A percentile compares a stretch with the other conserved stretches of the same genome.
phyloP scores from a whole-genome alignment of 1,140 invertebrate genomes.

The Formica exsecta region DNA sequence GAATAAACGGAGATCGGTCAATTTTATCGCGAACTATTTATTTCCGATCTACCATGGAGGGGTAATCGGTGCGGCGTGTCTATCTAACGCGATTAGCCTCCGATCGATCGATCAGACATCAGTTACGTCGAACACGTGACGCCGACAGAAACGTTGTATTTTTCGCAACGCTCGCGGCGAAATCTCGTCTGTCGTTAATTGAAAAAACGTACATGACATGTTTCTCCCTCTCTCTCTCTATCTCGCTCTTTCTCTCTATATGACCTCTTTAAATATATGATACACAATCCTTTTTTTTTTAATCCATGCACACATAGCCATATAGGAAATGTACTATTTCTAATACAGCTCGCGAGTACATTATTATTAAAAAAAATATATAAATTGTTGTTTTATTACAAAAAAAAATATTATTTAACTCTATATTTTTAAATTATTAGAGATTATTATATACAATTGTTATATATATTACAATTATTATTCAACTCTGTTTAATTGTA shows the following conservation, averaged over 20 bases:
- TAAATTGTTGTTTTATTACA: neutral
- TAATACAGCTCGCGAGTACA: neutral
- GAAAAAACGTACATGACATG: conserved; percentile 44
- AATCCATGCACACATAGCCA: neutral
- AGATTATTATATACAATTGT: neutral
- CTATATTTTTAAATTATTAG: neutral
- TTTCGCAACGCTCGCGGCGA: conserved; percentile 31
- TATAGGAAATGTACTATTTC: neutral
- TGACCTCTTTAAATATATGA: neutral
- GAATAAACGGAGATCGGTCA: conserved; percentile 10
- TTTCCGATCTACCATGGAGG: conserved; percentile 46
- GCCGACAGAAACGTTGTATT: conserved; percentile 45
- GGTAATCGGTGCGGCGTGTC: conserved; percentile 9
- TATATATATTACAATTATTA: neutral
- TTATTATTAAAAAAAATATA: neutral
- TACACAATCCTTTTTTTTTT: conserved; percentile 8
- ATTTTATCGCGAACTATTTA: conserved; percentile 54
- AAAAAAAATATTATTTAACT: neutral
- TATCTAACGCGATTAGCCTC: conserved; percentile 13
- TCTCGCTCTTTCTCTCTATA: too few relatives aligned
- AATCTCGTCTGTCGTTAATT: conserved; percentile 45
- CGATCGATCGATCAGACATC: conserved; percentile 47
- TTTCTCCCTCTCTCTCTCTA: neutral
- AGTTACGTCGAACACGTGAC: conserved; percentile 49
- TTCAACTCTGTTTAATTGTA: neutral